phyloP scores from a whole-genome alignment of 2,113 vertebrate species.

The Rhagologus leucostigma region DNA sequence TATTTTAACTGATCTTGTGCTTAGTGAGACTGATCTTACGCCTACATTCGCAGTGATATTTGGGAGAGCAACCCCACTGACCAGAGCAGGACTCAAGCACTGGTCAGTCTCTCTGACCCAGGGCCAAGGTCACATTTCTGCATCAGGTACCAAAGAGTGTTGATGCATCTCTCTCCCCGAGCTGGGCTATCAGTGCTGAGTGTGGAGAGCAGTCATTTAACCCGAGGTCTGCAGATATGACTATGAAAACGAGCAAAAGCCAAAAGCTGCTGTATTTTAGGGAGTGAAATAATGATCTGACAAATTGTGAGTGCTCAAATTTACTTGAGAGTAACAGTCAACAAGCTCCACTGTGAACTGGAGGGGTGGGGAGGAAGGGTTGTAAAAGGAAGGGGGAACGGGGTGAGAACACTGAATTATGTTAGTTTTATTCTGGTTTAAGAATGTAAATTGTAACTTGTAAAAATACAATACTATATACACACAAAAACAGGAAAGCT shows the following conservation, averaged over 20 bases:
- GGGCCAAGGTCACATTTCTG: neutral
- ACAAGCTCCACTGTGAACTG: neutral
- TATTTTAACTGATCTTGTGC: neutral
- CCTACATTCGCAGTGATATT: neutral
- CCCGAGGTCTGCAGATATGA: neutral
- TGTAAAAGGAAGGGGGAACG: neutral
- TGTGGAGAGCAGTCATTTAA: neutral
- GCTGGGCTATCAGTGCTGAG: neutral
- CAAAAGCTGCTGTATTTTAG: neutral
- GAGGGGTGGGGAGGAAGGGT: neutral
- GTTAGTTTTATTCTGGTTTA: neutral
- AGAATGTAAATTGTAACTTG: neutral
- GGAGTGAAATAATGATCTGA: neutral
- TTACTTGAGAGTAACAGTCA: neutral
- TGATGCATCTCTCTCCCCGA: neutral
- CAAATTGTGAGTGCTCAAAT: neutral
- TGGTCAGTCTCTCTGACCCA: neutral
- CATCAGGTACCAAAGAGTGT: neutral
- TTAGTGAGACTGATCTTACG: neutral
- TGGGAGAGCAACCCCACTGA: neutral
- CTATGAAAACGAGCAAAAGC: neutral
- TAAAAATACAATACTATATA: conserved; percentile 29
- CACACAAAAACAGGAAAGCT: neutral
- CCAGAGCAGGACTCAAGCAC: neutral
- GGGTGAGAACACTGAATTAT: neutral